Evolutionary conservation across 2,113 vertebrate genomes (phyloP), one percentile per base, ranked within the genome.

Genomic region (Vanacampus margaritifer): DNA sequence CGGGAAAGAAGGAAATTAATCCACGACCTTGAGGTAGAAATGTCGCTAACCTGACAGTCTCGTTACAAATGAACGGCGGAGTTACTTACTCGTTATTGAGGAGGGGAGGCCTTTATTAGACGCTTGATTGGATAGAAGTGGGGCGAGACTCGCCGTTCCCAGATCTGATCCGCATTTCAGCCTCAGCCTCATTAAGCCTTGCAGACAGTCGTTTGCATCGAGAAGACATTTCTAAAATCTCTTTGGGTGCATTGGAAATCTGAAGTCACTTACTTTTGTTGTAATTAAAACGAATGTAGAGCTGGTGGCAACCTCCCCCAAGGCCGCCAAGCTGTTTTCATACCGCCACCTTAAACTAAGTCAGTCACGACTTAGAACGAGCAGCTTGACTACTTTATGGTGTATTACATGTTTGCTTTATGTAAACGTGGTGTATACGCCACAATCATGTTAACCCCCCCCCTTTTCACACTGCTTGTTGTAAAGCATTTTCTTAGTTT

Each of bases 1-100:
- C 72, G 74, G 57, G 75, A 56, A 70, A 78, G 1, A 3, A 74
- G 68, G 73, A 82, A 86, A 89, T 82, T 21, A 84, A 86, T 76
- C 68, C 62, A 23, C 60, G 77, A 86, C 80, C 80, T 80, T 84
- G 82, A 71, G 50, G 64, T 43, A 45, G 57, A 72, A 72, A 79
- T 79, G 78, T 69, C 56, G 58, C 13, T 28, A 36, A 36, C 53
- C 66, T 58, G 69, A 63, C 66, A 65, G 63, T 70, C 72, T 79
- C 57, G 70, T 78, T 82, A 72, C 57, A 72, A 82, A 82, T 73
- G 35, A 62, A 73, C 63, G 26, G 5, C 19, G n/a, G 32, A 54
- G 61, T 69, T 71, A 73, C 72, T 74, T 73, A 73, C 26, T 61
- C 26, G 0, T 43, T 45, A 71, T 13, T 9, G n/a, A 28, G 39